These are phyloP conservation scores for Leptothorax acervorum DNA, from an alignment of 2,888 invertebrate genomes.

Conservation along the genomic window DNA sequence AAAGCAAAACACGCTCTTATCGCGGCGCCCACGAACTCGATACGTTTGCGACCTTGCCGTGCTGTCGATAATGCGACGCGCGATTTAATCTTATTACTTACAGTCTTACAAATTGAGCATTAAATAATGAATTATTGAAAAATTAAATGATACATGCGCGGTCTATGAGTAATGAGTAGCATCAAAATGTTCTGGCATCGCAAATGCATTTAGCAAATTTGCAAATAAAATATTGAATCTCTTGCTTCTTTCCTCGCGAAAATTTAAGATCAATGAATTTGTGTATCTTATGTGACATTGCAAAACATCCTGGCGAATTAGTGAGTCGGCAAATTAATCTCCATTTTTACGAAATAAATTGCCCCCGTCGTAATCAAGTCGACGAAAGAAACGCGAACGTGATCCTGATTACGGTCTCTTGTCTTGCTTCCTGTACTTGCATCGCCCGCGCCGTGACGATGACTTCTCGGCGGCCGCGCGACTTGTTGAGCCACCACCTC, in stretches of 20 bases:
- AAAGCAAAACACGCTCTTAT: too few relatives aligned
- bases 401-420: background rate
- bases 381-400: constrained; percentile 18
- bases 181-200: background rate
- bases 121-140: background rate
- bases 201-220: background rate
- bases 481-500: constrained; percentile 62
- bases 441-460: background rate
- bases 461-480: constrained; percentile 33
- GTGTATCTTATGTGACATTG: background rate
- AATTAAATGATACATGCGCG: background rate
- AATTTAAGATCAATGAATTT: background rate
- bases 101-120: too few relatives aligned
- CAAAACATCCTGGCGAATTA: background rate
- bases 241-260: background rate
- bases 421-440: background rate
- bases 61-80: too few relatives aligned
- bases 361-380: background rate
- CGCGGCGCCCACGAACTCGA: too few relatives aligned
- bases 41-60: too few relatives aligned
- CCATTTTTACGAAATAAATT: constrained; percentile 24
- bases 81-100: too few relatives aligned
- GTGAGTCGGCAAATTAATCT: constrained; percentile 14
- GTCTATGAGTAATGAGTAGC: background rate
- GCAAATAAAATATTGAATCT: background rate